These are phyloP conservation scores for Rotaria macrura DNA, from an alignment of 2,888 invertebrate species.

Conservation along the genomic window DNA sequence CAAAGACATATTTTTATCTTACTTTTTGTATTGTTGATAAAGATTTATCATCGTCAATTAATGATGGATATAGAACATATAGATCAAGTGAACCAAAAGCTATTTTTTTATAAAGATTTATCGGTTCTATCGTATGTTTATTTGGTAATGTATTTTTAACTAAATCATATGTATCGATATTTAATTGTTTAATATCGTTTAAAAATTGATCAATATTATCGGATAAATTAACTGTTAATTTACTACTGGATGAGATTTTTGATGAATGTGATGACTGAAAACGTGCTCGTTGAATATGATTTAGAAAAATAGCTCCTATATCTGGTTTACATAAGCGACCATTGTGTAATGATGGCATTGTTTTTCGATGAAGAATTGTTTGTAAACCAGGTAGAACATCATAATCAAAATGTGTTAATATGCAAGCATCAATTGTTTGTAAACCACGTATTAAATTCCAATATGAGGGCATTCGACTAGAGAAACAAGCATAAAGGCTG, in stretches of 20 bases:
- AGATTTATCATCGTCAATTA: neutral
- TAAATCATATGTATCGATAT: conserved; percentile 18
- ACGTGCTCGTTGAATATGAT: conserved; percentile 60
- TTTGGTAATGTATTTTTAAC: neutral
- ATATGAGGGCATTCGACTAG: conserved; percentile 78
- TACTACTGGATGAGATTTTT: conserved; percentile 57
- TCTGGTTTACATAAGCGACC: conserved; percentile 62
- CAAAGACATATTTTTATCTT: neutral
- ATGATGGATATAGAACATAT: conserved; percentile 77
- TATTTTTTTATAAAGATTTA: conserved; percentile 90
- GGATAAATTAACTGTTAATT: conserved; percentile 10
- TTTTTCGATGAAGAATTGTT: conserved; percentile 75
- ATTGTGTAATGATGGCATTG: conserved; percentile 59
- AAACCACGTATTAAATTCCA: conserved; percentile 92
- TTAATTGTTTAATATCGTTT: conserved; percentile 24
- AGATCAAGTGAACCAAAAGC: conserved; percentile 75
- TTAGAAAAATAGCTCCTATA: conserved; percentile 89
- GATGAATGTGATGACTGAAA: conserved; percentile 39
- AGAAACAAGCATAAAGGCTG: neutral
- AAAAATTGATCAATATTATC: conserved; percentile 55
- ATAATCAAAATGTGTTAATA: conserved; percentile 80
- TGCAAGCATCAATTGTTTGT: conserved; percentile 74
- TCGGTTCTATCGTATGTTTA: conserved; percentile 66
- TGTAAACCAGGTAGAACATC: conserved; percentile 80
- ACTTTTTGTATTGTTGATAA: neutral